phyloP scores from a whole-genome alignment of 2,113 vertebrate genomes.

The Myanophis thanlyinensis region DNA sequence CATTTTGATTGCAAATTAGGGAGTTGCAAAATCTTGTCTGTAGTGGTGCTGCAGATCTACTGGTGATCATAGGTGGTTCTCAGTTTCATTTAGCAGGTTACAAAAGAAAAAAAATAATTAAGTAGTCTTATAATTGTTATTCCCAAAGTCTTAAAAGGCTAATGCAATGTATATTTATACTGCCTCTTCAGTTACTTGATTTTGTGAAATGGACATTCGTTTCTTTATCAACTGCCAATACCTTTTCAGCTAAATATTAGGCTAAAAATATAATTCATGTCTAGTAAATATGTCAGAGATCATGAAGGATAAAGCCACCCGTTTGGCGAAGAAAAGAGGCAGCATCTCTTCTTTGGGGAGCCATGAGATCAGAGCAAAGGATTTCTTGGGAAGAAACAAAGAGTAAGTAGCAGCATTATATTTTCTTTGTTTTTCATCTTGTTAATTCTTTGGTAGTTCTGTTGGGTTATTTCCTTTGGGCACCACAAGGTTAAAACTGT shows the following conservation, averaged over 20 bases:
- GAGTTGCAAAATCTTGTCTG: not conserved
- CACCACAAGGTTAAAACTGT: not conserved
- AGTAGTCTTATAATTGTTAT: not conserved
- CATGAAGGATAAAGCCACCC: conserved; percentile 65
- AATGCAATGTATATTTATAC: not conserved
- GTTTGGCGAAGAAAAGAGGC: conserved; percentile 63
- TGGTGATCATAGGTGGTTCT: not conserved
- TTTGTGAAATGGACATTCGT: not conserved
- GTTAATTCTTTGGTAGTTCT: not conserved
- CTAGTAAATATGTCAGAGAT: conserved; percentile 68
- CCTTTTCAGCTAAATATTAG: not conserved
- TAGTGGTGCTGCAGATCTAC: not conserved
- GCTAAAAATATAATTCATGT: not conserved
- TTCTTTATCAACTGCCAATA: not conserved
- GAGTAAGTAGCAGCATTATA: conserved; percentile 70
- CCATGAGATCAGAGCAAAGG: conserved; percentile 67
- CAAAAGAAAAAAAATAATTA: not conserved
- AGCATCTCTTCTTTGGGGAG: conserved; percentile 69
- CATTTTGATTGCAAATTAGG: not conserved
- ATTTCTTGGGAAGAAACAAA: conserved; percentile 61
- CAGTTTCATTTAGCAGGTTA: too few relatives aligned
- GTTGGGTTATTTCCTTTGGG: not conserved
- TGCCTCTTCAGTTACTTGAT: not conserved
- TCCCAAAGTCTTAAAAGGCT: not conserved
- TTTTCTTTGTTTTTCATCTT: conserved; percentile 5